Evolutionary conservation across 2,113 vertebrate genomes (phyloP).

Genomic region (Phrynosoma blainvillii): DNA sequence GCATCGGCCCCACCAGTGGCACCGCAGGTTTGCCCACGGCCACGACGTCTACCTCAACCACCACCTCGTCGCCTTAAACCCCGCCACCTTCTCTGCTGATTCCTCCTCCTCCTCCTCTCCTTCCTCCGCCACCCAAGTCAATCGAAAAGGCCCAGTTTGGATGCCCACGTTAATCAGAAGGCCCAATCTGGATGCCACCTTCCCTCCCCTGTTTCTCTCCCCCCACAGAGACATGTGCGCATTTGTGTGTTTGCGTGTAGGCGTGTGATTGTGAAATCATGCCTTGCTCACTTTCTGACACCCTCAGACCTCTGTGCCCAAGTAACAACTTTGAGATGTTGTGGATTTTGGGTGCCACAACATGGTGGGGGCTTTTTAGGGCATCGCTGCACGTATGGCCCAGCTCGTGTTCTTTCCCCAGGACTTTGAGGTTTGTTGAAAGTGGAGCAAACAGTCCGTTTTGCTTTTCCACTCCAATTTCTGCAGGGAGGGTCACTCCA

Average conservation of each 20-base stretch:
- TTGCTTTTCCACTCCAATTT: too few species aligned
- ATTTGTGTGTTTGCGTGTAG: not conserved
- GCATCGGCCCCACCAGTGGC: conserved; percentile 39
- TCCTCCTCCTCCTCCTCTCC: too few species aligned
- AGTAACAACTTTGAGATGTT: not conserved
- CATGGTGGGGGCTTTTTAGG: too few species aligned
- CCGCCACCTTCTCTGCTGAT: not conserved
- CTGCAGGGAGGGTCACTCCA: too few species aligned
- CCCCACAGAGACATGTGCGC: not conserved
- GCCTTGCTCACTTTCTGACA: not conserved
- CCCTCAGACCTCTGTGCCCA: too few species aligned
- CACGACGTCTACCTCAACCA: conserved; percentile 89
- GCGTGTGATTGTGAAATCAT: not conserved
- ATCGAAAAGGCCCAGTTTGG: not conserved
- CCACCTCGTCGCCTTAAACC: conserved; percentile 82
- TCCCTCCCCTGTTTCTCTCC: not conserved
- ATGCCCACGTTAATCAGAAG: not conserved
- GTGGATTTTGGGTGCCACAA: too few species aligned
- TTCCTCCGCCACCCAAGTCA: not conserved
- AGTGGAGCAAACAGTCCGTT: too few species aligned
- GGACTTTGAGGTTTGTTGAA: not conserved
- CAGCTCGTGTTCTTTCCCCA: not conserved
- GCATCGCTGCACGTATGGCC: too few species aligned
- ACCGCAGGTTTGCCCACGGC: conserved; percentile 65
- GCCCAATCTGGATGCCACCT: not conserved